phyloP scores from a whole-genome alignment of 2,888 invertebrate genomes.

The Drosophila neonasuta region DNA sequence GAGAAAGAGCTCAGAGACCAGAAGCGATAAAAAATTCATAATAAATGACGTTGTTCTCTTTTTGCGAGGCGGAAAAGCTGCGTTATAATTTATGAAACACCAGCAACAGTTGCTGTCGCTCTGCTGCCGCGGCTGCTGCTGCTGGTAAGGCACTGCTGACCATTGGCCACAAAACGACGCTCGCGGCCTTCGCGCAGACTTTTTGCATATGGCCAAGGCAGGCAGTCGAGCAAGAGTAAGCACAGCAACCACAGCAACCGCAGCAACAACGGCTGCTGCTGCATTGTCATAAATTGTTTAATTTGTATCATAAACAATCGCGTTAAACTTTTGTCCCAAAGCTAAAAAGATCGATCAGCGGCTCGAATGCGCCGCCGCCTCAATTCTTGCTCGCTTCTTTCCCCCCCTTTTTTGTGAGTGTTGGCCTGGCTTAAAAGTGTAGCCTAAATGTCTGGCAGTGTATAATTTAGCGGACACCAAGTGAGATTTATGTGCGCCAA shows the following conservation, averaged over 20 bases:
- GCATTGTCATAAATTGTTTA: conserved; percentile 83
- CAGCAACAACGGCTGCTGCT: conserved; percentile 16
- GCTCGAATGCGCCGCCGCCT: conserved; percentile 30
- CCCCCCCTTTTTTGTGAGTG: not conserved
- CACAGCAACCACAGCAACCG: not conserved
- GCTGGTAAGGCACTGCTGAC: conserved; percentile 60
- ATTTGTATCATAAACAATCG: conserved; percentile 83
- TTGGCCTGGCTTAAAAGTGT: conserved; percentile 76
- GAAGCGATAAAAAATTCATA: conserved; percentile 81
- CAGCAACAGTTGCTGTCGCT: conserved; percentile 55
- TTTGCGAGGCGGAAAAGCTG: conserved; percentile 71
- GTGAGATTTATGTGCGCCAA: conserved; percentile 82
- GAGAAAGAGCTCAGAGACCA: conserved; percentile 60
- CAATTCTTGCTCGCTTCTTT: conserved; percentile 27
- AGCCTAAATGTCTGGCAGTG: conserved; percentile 81
- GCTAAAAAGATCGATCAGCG: conserved; percentile 81
- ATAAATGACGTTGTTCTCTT: conserved; percentile 78
- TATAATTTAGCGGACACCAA: conserved; percentile 83
- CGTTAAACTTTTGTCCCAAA: conserved; percentile 81
- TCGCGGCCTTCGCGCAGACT: conserved; percentile 64
- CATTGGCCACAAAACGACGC: conserved; percentile 50
- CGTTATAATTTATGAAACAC: conserved; percentile 80
- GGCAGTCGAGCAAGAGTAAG: conserved; percentile 7
- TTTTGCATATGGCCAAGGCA: conserved; percentile 66
- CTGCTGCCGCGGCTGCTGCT: not conserved